Evolutionary conservation across 2,888 invertebrate species (phyloP), one percentile per base, ranked within the genome.

Genomic region (Platypus cylindrus): DNA sequence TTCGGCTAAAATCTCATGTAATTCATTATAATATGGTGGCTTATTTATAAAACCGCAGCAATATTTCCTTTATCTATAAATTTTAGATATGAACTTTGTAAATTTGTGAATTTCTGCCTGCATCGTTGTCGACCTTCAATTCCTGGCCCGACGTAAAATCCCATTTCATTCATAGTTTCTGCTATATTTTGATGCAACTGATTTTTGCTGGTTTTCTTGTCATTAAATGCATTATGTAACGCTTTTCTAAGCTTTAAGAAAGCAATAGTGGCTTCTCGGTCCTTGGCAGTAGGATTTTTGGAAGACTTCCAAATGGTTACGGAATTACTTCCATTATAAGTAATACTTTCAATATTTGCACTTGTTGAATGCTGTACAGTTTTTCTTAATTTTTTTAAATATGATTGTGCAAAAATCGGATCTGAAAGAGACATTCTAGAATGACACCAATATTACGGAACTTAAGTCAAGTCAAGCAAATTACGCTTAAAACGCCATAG

Each of bases 51-150:
- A 20, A 32, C 34, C 12, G 35, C 38, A 22, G 38, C 35, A 5
- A 17, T 9, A 13, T 25, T 34, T 32, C 25, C 17, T 9, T 20
- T 13, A 16, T 40, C 36, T 5, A 28, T 25, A 31, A 13, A 31
- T 26, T 30, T 41, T 3, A 33, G n/a, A 32, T 41, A 41, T 9
- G 30, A 30, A 8, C 24, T 12, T 25, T 41, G 41, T 12, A 41
- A 18, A 20, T 41, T 41, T 5, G 33, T 17, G 34, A 41, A 41
- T 20, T 42, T 41, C 18, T 41, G 31, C 12, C 38, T 16, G 22
- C 33, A 38, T 34, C 38, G 38, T 27, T 41, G 36, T 8, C 33
- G 24, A 5, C 33, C 41, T 22, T 32, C 38, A 12, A 38, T 14
- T 2, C 32, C 35, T 3, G 17, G 16, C 12, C 36, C 41, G 5